A percentile compares a stretch with the other conserved stretches of the same genome.
phyloP scores from a whole-genome alignment of 2,797 vertebrate genomes.

The Ctenopoma multispine region DNA sequence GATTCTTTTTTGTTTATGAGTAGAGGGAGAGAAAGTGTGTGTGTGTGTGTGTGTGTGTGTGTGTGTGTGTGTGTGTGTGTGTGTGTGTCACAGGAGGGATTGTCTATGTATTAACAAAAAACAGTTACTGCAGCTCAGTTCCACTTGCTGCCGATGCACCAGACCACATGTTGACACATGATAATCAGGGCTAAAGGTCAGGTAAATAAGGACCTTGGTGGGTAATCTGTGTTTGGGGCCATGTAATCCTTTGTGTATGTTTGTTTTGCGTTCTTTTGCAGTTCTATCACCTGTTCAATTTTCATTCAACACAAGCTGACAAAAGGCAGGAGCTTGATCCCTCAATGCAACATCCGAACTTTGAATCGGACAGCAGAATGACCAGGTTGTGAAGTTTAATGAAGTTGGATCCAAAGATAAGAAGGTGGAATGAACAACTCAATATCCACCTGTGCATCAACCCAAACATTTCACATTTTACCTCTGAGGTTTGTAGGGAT shows the following conservation, averaged over 20 bases:
- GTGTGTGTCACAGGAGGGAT: background rate
- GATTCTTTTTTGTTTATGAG: constrained; percentile 36
- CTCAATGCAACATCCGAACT: constrained; percentile 19
- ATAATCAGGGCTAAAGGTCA: constrained; percentile 45
- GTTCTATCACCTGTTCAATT: constrained; percentile 40
- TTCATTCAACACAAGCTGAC: constrained; percentile 9
- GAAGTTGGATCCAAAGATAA: constrained; percentile 34
- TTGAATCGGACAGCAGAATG: constrained; percentile 11
- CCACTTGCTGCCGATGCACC: constrained; percentile 1
- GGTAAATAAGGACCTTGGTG: constrained; percentile 32
- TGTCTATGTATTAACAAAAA: constrained; percentile 36
- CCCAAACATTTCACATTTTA: constrained; percentile 16
- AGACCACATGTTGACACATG: constrained; percentile 24
- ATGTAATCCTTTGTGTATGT: constrained; percentile 42
- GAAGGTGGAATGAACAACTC: constrained; percentile 17
- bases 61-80: background rate
- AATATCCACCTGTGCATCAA: constrained; percentile 21
- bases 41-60: background rate
- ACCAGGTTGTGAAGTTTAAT: constrained; percentile 20
- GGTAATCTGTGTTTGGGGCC: constrained; percentile 46
- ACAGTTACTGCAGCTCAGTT: constrained; percentile 26
- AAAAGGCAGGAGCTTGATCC: constrained; percentile 31
- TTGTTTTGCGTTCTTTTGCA: constrained; percentile 26
- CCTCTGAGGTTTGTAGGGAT: background rate
- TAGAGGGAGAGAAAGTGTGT: background rate